These are phyloP conservation scores for Subanguina moxae DNA, from an alignment of 1,140 invertebrate species.

Conservation along the genomic window DNA sequence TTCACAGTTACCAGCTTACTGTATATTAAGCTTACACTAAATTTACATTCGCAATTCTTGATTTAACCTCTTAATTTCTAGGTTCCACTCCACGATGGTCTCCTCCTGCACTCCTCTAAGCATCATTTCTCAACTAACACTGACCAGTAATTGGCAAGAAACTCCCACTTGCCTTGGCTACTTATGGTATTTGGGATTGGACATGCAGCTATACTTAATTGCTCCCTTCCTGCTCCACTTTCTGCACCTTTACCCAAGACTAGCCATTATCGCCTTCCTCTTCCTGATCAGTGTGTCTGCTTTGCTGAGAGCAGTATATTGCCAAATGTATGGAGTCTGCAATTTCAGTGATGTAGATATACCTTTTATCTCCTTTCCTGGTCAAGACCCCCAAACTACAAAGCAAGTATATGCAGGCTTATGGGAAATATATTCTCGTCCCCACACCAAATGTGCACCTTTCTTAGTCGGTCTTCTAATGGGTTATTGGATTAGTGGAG, in stretches of 20 bases:
- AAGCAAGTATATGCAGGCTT: constrained; percentile 45
- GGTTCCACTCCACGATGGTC: constrained; percentile 52
- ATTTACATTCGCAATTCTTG: too few species aligned
- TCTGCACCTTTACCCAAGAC: constrained; percentile 25
- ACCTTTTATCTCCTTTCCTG: constrained; percentile 55
- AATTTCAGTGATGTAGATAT: constrained; percentile 57
- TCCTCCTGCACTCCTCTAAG: constrained; percentile 42
- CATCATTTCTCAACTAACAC: constrained; percentile 47
- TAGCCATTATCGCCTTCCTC: constrained; percentile 31
- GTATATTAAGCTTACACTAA: too few species aligned
- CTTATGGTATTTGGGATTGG: constrained; percentile 55
- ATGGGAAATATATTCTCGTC: constrained; percentile 56
- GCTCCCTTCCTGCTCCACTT: constrained; percentile 51
- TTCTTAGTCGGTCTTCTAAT: constrained; percentile 54
- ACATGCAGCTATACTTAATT: constrained; percentile 55
- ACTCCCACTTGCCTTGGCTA: constrained; percentile 58
- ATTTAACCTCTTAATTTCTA: constrained; percentile 15
- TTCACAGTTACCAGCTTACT: too few species aligned
- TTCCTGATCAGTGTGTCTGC: constrained; percentile 34
- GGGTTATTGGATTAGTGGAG: constrained; percentile 23
- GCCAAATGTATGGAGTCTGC: constrained; percentile 51
- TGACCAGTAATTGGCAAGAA: constrained; percentile 47
- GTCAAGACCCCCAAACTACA: constrained; percentile 18
- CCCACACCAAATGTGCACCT: constrained; percentile 54
- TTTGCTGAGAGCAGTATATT: constrained; percentile 47